These are phyloP conservation scores for Gerris lacustris DNA, from an alignment of 2,888 invertebrate genomes.

Conservation along the genomic window DNA sequence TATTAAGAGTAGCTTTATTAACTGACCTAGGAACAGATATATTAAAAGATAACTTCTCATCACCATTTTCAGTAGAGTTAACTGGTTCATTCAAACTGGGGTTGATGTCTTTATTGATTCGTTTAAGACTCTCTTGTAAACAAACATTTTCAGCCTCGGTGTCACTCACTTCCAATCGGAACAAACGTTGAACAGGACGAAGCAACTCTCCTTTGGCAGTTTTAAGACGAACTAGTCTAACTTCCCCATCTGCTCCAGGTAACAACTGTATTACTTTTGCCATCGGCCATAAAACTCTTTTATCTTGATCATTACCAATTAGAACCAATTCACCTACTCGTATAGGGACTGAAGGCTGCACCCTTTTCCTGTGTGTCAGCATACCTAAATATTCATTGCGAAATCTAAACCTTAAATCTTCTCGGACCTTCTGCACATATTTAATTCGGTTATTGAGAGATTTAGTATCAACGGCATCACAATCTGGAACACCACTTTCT, in stretches of 20 bases:
- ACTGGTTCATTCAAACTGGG: no score
- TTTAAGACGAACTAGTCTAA: conserved; percentile 12
- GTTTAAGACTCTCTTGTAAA: no score
- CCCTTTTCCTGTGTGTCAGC: conserved; percentile 9
- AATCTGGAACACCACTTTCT: conserved; percentile 10
- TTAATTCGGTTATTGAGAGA: conserved; percentile 7
- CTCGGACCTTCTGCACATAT: conserved; percentile 9
- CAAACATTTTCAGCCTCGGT: neutral
- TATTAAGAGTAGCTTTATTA: no score
- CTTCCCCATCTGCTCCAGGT: conserved; percentile 15
- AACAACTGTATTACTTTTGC: conserved; percentile 7
- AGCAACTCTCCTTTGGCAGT: conserved; percentile 8
- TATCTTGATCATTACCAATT: conserved; percentile 16
- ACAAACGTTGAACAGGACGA: conserved; percentile 14
- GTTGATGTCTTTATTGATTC: no score
- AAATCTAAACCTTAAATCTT: conserved; percentile 16
- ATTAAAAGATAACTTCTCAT: no score
- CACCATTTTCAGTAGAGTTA: no score
- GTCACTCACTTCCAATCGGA: neutral
- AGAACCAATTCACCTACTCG: conserved; percentile 15
- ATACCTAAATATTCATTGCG: conserved; percentile 17
- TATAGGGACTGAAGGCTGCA: neutral
- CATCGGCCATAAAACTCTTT: conserved; percentile 19
- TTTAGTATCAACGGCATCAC: conserved; percentile 12
- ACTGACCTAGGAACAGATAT: no score